Conservation (phyloP, 2,113 vertebrate genomes). For the Hemicordylus capensis region DNA sequence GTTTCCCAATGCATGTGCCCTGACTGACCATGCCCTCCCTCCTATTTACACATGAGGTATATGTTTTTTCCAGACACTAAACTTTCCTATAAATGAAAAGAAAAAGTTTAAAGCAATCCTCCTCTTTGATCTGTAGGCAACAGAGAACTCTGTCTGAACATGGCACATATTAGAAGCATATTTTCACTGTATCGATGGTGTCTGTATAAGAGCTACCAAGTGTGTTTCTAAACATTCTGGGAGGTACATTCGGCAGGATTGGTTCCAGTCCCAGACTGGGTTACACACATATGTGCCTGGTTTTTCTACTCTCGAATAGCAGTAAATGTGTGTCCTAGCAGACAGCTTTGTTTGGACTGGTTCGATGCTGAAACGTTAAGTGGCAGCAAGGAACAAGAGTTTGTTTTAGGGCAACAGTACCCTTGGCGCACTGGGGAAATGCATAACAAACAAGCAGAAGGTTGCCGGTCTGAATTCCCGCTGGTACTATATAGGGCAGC, state of each 20-base stretch:
- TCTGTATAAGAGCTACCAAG: not conserved
- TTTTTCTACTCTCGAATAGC: not conserved
- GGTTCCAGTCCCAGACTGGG: not conserved
- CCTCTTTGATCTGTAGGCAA: not conserved
- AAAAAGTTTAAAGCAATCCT: not conserved
- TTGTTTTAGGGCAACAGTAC: too few species aligned
- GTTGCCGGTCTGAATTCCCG: too few species aligned
- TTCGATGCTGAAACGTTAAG: too few species aligned
- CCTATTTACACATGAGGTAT: not conserved
- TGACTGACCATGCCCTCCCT: not conserved
- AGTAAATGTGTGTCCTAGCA: too few species aligned
- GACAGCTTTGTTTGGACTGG: not conserved
- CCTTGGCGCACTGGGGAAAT: too few species aligned
- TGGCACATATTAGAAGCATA: not conserved
- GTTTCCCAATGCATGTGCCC: not conserved
- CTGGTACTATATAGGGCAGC: too few species aligned
- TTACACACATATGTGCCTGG: not conserved
- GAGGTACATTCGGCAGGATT: not conserved
- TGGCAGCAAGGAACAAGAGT: too few species aligned
- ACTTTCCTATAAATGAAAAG: too few species aligned
- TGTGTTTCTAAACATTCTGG: not conserved
- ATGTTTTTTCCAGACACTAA: too few species aligned
- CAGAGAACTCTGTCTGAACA: not conserved
- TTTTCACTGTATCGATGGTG: not conserved
- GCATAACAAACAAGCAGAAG: too few species aligned